Evolutionary conservation across 2,888 invertebrate genomes (phyloP), one percentile per base, ranked within the genome.

Genomic region (Trachelus troglodyta): DNA sequence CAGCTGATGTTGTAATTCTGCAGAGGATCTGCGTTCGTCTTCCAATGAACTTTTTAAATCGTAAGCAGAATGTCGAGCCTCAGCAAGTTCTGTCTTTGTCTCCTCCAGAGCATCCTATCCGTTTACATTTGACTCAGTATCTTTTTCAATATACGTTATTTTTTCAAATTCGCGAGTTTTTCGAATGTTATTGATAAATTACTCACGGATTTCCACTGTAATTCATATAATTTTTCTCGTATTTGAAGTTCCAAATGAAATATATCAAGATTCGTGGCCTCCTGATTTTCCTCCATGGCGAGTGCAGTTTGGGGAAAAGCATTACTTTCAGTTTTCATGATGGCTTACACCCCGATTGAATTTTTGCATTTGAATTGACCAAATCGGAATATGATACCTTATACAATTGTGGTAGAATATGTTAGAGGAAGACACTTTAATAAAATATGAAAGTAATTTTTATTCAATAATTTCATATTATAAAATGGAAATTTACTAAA

Each of bases 131-230:
- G 74, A 74, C 0, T 74, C 56, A 23, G 56, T 23, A 56, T 56
- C 23, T 23, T 56, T 23, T 56, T 23, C 9, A 56, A 56, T 56
- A 15, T 40, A 23, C 15, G 56, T 56, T 56, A 34, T n/a, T 40
- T 33, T 6, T 40, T n/a, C 6, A 73, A n/a, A 12, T 15, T 11
- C 34, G 73, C 15, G 31, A 34, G n/a, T 69, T 23, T 30, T 69
- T 73, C 71, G 9, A 30, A 40, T 15, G 2, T 23, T 31, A 40
- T 30, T 37, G 69, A 12, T 69, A 12, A 30, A 31, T 73, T 69
- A 79, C 81, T 77, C 80, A 89, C 90, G 35, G 84, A 82, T 79
- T 88, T 88, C 80, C 84, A 87, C 69, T 87, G 84, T 33, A 89
- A 69, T 69, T 91, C 89, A 76, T 86, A 83, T 11, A 90, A 76